Evolutionary conservation across 1,140 invertebrate genomes (phyloP), one percentile per base, ranked within the genome.

Genomic region (Neodiprion lecontei): DNA sequence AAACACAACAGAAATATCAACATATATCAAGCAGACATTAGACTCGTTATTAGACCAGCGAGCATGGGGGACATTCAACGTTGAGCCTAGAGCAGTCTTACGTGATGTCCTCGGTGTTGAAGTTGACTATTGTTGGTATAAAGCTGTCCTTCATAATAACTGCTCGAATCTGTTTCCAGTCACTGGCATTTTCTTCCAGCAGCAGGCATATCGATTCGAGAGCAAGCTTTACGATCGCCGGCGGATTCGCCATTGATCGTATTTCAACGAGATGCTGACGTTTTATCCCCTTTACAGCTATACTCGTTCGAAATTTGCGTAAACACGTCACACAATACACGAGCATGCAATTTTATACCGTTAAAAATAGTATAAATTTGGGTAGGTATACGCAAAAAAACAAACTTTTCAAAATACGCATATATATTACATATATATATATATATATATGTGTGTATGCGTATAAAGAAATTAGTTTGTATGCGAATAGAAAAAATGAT

Each of bases 121-220:
- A 99, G 91, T 99, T 98, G 88, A 99, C 95, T 88, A 99, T 99
- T 75, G 96, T 97, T 48, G 95, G 94, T 88, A 99, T 99, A 90
- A 99, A 99, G 90, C 98, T 98, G 86, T 99, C 98, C 88, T 96
- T 94, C 92, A 99, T 97, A 79, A 99, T 94, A 77, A 98, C 93
- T 66, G 94, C 92, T 70, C 97, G 93, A 87, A 99, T 97, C 72
- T 95, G 92, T 89, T 97, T 98, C 98, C 98, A 99, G 80, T 98
- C 97, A 80, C 92, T 92, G 49, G 95, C 94, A 77, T 92, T 94
- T 87, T 99, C 97, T 67, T 95, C 96, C 72, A 99, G 92, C 79
- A 99, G 91, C 70, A 97, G 92, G 90, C 97, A 99, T 80, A 99
- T 97, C 40, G 97, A 97, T 89, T 99, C 98, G 79, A 99, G 90